These are phyloP conservation scores for Amphiprion clarkii DNA, from an alignment of 2,797 vertebrate genomes.

Conservation along the genomic window DNA sequence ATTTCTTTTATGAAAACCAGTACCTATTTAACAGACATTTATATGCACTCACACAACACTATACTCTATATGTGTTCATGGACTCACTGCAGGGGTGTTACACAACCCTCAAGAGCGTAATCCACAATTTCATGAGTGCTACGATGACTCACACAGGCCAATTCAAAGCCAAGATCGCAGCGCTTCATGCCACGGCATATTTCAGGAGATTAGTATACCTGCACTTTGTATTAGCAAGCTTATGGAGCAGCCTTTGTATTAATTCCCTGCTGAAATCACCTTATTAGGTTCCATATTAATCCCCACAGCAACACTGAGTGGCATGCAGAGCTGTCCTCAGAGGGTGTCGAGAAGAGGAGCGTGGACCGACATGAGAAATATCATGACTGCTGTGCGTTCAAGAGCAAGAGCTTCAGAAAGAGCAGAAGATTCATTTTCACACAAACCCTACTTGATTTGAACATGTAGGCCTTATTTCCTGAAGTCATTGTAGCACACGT, in stretches of 20 bases:
- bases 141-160: constrained; percentile 58
- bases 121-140: constrained; percentile 39
- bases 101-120: constrained; percentile 45
- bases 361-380: constrained; percentile 19
- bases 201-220: constrained; percentile 70
- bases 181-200: constrained; percentile 39
- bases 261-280: constrained; percentile 65
- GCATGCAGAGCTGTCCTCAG: constrained; percentile 33
- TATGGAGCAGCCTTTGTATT: constrained; percentile 56
- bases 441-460: constrained; percentile 55
- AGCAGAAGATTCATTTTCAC: constrained; percentile 51
- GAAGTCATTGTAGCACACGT: constrained; percentile 32
- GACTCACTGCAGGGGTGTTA: constrained; percentile 31
- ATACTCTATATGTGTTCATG: not conserved
- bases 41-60: not conserved
- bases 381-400: constrained; percentile 27
- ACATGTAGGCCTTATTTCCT: constrained; percentile 52
- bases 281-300: constrained; percentile 68
- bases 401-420: constrained; percentile 38
- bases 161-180: constrained; percentile 57
- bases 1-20: not conserved
- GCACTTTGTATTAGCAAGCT: constrained; percentile 63
- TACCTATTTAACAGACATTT: not conserved
- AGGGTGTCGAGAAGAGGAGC: constrained; percentile 18
- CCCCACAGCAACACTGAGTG: constrained; percentile 44